Evolutionary conservation across 2,113 vertebrate genomes (phyloP).

Genomic region (Cygnus buccinator): DNA sequence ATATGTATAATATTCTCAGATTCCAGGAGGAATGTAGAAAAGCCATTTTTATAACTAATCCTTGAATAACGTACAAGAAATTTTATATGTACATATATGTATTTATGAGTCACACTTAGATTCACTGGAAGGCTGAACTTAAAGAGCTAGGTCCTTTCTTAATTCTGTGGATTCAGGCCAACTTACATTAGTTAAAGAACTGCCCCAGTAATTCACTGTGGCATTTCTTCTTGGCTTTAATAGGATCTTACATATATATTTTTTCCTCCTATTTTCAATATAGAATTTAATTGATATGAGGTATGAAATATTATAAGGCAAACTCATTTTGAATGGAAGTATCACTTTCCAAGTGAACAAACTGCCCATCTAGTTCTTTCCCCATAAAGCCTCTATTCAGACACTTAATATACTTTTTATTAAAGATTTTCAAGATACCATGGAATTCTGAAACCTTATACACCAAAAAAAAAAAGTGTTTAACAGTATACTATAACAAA

Average conservation of each 20-base stretch:
- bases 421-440: conserved; percentile 41
- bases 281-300: conserved; percentile 58
- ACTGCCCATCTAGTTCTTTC: conserved; percentile 54
- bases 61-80: conserved; percentile 31
- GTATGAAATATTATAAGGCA: conserved; percentile 63
- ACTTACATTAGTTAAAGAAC: neutral
- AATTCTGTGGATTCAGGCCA: neutral
- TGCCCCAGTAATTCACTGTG: neutral
- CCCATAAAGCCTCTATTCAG: conserved; percentile 58
- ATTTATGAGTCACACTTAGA: conserved; percentile 9
- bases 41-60: conserved; percentile 33
- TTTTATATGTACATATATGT: neutral
- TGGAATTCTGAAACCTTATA: neutral
- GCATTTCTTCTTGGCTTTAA: conserved; percentile 60
- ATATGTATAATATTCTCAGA: neutral
- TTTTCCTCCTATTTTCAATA: conserved; percentile 61
- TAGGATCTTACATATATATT: neutral
- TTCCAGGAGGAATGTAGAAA: neutral
- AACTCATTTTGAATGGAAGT: conserved; percentile 62
- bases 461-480: neutral
- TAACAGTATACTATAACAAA: neutral
- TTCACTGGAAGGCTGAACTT: conserved; percentile 33
- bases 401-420: conserved; percentile 40
- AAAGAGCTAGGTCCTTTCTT: neutral
- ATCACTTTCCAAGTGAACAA: conserved; percentile 64